A percentile compares a stretch with the other conserved stretches of the same genome.
Conservation (phyloP, 2,113 vertebrate species). For the Pteruthius melanotis region DNA sequence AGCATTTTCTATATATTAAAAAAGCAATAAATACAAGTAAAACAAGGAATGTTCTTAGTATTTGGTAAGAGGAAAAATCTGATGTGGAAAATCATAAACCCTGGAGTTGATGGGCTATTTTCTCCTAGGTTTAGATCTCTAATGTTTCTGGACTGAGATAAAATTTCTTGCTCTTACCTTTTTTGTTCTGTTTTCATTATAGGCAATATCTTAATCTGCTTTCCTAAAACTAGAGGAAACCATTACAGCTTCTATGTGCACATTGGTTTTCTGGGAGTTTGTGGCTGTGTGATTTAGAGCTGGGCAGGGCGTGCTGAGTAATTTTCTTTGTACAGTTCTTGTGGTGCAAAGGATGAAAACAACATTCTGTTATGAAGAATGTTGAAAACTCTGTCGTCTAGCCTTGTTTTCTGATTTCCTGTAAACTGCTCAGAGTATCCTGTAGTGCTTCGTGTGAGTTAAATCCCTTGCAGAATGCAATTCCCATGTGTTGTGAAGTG, state of each 20-base stretch:
- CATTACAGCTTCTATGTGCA: neutral
- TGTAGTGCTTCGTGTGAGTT: neutral
- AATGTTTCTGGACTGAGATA: neutral
- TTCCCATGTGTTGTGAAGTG: accelerated
- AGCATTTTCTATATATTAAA: neutral
- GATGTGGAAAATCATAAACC: neutral
- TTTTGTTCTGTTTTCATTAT: neutral
- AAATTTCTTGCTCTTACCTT: neutral
- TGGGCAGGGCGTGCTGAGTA: neutral
- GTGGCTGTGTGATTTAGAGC: neutral
- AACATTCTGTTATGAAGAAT: neutral
- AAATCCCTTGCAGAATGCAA: neutral
- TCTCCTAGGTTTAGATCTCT: neutral
- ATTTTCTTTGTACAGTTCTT: neutral
- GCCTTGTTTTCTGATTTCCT: neutral
- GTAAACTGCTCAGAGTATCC: neutral
- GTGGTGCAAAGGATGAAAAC: neutral
- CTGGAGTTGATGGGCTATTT: neutral
- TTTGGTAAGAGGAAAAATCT: neutral
- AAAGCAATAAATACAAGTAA: neutral
- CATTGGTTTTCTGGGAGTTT: neutral
- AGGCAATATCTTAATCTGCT: neutral
- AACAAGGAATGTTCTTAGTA: neutral
- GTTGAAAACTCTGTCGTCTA: neutral
- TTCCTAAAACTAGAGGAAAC: neutral